phyloP scores from a whole-genome alignment of 1,140 invertebrate genomes.

The Aphis craccivora region DNA sequence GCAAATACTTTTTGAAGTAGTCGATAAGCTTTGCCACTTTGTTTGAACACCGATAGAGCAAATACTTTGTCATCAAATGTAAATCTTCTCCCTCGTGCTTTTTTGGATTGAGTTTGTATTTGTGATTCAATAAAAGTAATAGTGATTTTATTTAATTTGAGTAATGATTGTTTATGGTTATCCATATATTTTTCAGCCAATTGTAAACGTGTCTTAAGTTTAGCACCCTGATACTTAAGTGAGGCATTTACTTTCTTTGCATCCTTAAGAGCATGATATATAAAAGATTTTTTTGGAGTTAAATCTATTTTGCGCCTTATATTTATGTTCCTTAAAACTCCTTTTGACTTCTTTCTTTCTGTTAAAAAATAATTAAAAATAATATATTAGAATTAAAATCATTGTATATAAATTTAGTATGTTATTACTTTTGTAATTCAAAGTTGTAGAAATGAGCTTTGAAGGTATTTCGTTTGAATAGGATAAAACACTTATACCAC shows the following conservation, averaged over 20 bases:
- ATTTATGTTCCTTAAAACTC: neutral
- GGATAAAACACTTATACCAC: neutral
- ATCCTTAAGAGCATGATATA: neutral
- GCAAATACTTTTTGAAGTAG: conserved; percentile 4
- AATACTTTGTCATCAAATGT: neutral
- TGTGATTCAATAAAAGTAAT: neutral
- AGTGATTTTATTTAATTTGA: neutral
- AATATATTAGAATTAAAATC: neutral
- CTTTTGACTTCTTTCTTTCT: neutral
- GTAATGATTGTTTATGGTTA: neutral
- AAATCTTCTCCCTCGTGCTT: neutral
- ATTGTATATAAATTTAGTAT: neutral
- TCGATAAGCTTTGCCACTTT: neutral
- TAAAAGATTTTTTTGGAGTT: neutral
- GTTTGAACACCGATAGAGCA: neutral
- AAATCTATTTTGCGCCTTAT: neutral
- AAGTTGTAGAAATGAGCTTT: neutral
- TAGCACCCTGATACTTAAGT: neutral
- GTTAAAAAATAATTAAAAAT: neutral
- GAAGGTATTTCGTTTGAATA: neutral
- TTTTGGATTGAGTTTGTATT: neutral
- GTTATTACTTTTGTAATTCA: neutral
- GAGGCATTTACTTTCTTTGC: neutral
- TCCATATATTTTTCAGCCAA: neutral
- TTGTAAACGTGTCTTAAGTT: neutral